Conservation (phyloP, 2,888 invertebrate genomes). For the Labia minor region DNA sequence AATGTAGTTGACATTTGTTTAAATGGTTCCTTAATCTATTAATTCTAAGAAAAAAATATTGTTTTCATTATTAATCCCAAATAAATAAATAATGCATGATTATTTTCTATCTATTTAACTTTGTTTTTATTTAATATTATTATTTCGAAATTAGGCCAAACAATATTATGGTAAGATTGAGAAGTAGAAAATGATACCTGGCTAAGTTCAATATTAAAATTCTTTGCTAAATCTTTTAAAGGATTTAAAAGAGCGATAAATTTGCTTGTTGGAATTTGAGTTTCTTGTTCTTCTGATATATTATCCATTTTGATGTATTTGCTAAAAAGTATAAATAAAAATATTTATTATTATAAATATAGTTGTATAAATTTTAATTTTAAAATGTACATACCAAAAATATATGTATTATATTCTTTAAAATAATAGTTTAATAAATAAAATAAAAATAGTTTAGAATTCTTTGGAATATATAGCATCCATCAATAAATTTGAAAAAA, state of each 20-base stretch:
- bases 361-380: neutral
- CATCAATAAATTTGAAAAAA: too few relatives aligned
- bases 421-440: neutral
- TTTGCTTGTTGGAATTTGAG: neutral
- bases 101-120: too few relatives aligned
- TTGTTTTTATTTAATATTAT: too few relatives aligned
- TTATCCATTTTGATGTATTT: neutral
- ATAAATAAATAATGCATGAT: too few relatives aligned
- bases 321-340: neutral
- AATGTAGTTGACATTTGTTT: too few relatives aligned
- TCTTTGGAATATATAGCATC: too few relatives aligned
- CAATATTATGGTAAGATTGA: too few relatives aligned
- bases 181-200: neutral
- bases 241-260: neutral
- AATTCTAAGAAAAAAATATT: too few relatives aligned
- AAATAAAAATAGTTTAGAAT: too few relatives aligned
- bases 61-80: too few relatives aligned
- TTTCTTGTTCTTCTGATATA: neutral
- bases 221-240: neutral
- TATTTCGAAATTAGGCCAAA: too few relatives aligned
- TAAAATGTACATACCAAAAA: neutral
- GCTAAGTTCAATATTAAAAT: conserved; percentile 1
- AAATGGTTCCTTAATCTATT: too few relatives aligned
- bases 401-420: neutral
- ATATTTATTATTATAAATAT: neutral